These are phyloP conservation scores for Amphimedon queenslandica DNA, from an alignment of 37 sponge, comb jelly and placozoan genomes.

Conservation along the genomic window DNA sequence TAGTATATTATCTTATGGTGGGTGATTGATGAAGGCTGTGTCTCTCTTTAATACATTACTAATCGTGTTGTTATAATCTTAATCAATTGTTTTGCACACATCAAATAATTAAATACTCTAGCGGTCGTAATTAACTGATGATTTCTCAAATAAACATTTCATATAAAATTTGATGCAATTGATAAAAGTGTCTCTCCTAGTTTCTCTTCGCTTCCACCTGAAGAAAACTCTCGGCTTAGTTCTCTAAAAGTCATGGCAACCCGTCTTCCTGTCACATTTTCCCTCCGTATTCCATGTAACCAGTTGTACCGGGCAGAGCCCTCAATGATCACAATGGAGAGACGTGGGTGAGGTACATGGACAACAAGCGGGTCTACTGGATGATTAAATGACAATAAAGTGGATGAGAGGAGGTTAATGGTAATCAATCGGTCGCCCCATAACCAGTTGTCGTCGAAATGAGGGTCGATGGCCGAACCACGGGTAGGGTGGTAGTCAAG, in stretches of 20 bases:
- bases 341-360: slow-evolving; percentile 64
- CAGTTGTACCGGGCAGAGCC: slow-evolving; percentile 77
- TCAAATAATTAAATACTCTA: too few species aligned
- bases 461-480: slow-evolving; percentile 92
- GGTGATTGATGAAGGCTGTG: too few species aligned
- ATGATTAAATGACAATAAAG: slow-evolving; percentile 67
- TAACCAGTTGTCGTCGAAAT: slow-evolving; percentile 91
- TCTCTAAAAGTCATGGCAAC: slow-evolving; percentile 89
- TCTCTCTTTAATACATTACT: too few species aligned
- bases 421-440: slow-evolving; percentile 96
- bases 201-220: slow-evolving; percentile 37
- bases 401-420: slow-evolving; percentile 81
- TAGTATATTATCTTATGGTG: too few species aligned
- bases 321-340: slow-evolving; percentile 73
- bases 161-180: slow-evolving; percentile 22
- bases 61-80: too few species aligned
- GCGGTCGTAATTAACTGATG: too few species aligned
- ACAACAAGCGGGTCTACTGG: slow-evolving; percentile 16
- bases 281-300: slow-evolving; percentile 82
- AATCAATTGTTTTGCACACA: too few species aligned
- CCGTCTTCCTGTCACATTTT: slow-evolving; percentile 65
- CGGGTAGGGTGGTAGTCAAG: slow-evolving; percentile 77
- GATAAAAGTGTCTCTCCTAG: slow-evolving; percentile 49
- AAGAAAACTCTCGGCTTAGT: slow-evolving; percentile 60
- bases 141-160: too few species aligned